Evolutionary conservation across 2,888 invertebrate species (phyloP).

Genomic region (Drosophila multiciliata): DNA sequence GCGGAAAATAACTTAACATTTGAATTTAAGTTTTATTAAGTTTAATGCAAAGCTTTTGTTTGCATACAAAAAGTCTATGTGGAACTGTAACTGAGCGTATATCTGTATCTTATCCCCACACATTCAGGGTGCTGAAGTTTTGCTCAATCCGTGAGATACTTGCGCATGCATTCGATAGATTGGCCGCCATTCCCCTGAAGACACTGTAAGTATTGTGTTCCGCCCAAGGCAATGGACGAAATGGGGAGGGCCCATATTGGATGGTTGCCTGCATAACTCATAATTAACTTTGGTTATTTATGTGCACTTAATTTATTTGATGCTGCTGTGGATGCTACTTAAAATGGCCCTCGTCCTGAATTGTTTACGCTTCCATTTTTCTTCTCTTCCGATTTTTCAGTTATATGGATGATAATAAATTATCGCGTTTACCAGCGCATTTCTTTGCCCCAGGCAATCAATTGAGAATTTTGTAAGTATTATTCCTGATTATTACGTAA

Average conservation of each 20-base stretch:
- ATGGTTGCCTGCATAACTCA: constrained; percentile 54
- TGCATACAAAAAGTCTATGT: constrained; percentile 2
- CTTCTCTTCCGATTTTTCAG: constrained; percentile 70
- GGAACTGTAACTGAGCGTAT: constrained; percentile 9
- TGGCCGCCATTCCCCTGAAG: constrained; percentile 81
- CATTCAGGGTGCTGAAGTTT: constrained; percentile 84
- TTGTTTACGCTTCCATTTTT: neutral
- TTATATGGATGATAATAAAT: constrained; percentile 85
- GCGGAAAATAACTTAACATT: constrained; percentile 53
- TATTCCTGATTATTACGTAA: constrained; percentile 17
- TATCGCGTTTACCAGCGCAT: constrained; percentile 82
- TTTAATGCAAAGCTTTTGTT: constrained; percentile 34
- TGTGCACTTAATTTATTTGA: constrained; percentile 68
- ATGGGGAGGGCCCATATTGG: neutral
- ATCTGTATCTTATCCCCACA: neutral
- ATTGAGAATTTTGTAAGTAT: constrained; percentile 85
- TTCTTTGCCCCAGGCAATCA: constrained; percentile 84
- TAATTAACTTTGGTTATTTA: constrained; percentile 73
- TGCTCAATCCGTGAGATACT: constrained; percentile 84
- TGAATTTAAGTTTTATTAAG: constrained; percentile 59
- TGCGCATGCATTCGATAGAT: constrained; percentile 82
- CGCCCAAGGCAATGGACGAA: neutral
- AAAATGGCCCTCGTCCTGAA: constrained; percentile 32
- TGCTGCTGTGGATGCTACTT: constrained; percentile 9
- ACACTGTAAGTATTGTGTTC: constrained; percentile 75